These are phyloP conservation scores for Caenorhabditis sinica DNA, from an alignment of 2,888 invertebrate species.

Conservation along the genomic window DNA sequence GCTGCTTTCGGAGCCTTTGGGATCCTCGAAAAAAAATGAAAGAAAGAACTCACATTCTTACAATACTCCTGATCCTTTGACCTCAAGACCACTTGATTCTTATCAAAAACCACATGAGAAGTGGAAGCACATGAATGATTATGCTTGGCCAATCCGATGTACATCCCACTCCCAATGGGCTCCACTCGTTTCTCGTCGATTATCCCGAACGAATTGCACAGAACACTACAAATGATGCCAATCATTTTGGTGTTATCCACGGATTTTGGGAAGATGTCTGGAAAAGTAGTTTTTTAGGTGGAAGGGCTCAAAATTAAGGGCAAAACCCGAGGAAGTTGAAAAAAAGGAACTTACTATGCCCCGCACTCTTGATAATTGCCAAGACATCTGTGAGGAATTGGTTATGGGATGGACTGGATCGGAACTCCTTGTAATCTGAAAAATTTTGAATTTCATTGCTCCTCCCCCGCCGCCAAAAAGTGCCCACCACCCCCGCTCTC, in stretches of 20 bases:
- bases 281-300: neutral
- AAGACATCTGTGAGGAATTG: conserved; percentile 44
- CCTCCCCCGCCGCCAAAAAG: too few relatives aligned
- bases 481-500: too few relatives aligned
- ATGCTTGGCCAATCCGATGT: conserved; percentile 54
- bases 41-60: conserved; percentile 4
- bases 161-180: conserved; percentile 52
- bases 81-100: conserved; percentile 37
- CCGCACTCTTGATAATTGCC: conserved; percentile 32
- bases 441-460: neutral
- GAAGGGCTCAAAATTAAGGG: neutral
- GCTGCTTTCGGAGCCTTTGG: too few relatives aligned
- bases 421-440: conserved; percentile 54
- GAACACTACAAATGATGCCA: conserved; percentile 39
- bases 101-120: conserved; percentile 46
- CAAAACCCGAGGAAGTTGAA: too few relatives aligned
- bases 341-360: conserved; percentile 9
- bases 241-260: conserved; percentile 29
- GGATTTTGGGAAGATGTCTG: conserved; percentile 16
- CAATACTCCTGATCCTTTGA: conserved; percentile 13
- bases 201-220: conserved; percentile 56
- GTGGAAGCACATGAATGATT: conserved; percentile 59
- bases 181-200: conserved; percentile 46
- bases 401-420: conserved; percentile 35
- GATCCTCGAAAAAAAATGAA: neutral